Percentiles rank a stretch among this genome's conserved stretches.
Evolutionary conservation across 2,797 vertebrate genomes (phyloP).

Genomic region (Notamacropus eugenii): DNA sequence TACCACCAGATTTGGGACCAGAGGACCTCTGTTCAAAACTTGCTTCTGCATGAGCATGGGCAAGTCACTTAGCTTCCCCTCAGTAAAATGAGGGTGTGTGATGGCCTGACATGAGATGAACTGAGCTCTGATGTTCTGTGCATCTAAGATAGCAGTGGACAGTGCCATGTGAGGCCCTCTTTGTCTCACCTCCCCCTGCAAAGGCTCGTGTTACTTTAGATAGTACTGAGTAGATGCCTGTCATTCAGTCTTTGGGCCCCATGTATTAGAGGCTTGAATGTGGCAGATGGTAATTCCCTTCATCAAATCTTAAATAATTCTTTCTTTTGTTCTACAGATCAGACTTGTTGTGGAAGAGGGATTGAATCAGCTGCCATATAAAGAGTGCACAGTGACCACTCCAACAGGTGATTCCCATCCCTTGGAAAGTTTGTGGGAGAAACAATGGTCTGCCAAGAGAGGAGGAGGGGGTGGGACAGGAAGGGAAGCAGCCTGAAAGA

Average conservation of each 20-base stretch:
- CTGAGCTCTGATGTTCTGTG: background rate
- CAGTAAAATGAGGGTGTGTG: background rate
- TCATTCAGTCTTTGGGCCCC: slow-evolving; percentile 12
- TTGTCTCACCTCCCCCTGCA: background rate
- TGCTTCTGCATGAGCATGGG: background rate
- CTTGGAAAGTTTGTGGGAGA: slow-evolving; percentile 49
- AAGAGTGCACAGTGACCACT: slow-evolving; percentile 95
- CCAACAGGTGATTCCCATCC: slow-evolving; percentile 88
- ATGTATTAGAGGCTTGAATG: slow-evolving; percentile 16
- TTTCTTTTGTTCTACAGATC: slow-evolving; percentile 87
- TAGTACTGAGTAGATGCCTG: slow-evolving; percentile 39
- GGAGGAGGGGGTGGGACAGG: background rate
- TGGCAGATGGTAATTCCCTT: background rate
- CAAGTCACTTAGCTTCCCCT: background rate
- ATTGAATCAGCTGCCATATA: slow-evolving; percentile 95
- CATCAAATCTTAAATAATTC: slow-evolving; percentile 45
- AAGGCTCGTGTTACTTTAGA: slow-evolving; percentile 19
- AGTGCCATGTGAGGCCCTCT: background rate
- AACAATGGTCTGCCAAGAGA: background rate
- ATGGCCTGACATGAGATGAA: background rate
- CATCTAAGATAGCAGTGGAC: background rate
- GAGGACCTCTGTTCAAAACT: background rate
- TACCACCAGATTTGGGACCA: background rate
- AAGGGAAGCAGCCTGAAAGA: slow-evolving; percentile 35
- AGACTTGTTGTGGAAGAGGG: slow-evolving; percentile 97